Evolutionary conservation across 2,113 vertebrate species (phyloP).

Genomic region (Tinamus guttatus): DNA sequence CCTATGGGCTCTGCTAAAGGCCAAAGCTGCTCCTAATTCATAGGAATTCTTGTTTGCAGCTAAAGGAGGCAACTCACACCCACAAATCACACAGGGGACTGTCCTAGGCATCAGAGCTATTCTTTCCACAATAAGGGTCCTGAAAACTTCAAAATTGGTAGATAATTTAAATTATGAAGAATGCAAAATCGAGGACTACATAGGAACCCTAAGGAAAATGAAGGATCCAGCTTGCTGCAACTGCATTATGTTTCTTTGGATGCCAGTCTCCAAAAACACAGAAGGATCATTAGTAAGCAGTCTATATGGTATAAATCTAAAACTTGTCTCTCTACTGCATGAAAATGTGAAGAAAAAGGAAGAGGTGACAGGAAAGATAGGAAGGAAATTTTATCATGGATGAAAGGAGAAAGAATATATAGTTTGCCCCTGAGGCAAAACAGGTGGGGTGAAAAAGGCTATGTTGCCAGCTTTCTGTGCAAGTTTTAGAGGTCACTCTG

Average conservation of each 20-base stretch:
- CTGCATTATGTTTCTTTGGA: background rate
- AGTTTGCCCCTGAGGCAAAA: background rate
- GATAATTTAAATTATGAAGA: background rate
- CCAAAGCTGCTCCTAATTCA: background rate
- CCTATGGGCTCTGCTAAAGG: background rate
- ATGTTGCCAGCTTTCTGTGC: background rate
- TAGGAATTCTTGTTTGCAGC: background rate
- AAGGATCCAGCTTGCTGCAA: rapidly evolving
- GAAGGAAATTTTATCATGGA: background rate
- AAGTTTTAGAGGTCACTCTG: background rate
- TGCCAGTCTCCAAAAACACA: background rate
- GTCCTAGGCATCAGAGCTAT: background rate
- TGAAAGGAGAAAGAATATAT: background rate
- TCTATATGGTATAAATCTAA: background rate
- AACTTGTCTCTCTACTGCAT: background rate
- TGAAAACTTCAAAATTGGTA: background rate
- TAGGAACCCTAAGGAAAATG: background rate
- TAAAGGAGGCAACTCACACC: background rate
- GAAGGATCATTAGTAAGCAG: background rate
- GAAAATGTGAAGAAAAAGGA: background rate
- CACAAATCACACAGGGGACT: background rate
- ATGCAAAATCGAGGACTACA: background rate
- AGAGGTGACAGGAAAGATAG: background rate
- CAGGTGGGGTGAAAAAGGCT: background rate
- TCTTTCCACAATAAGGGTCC: background rate